phyloP scores from a whole-genome alignment of 2,797 vertebrate species.

The Xenops minutus region DNA sequence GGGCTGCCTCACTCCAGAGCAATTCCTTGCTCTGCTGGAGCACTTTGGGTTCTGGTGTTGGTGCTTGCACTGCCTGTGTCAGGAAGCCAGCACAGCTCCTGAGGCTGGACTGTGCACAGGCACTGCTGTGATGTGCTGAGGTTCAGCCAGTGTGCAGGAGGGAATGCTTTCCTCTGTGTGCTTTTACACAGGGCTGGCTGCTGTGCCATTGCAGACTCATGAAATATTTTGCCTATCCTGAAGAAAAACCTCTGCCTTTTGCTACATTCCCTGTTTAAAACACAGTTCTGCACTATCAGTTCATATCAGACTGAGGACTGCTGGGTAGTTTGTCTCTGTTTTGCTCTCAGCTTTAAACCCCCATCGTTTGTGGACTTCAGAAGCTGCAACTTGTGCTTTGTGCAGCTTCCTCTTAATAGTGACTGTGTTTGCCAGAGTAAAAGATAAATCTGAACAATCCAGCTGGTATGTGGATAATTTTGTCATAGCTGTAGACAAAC shows the following conservation, averaged over 20 bases:
- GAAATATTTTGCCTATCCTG: neutral
- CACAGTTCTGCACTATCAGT: neutral
- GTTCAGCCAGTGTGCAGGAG: neutral
- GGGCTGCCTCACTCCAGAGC: neutral
- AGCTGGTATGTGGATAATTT: neutral
- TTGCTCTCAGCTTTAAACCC: neutral
- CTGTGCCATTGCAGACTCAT: neutral
- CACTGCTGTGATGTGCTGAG: neutral
- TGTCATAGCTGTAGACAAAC: neutral
- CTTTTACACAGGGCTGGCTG: neutral
- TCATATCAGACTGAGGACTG: neutral
- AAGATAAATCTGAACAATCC: neutral
- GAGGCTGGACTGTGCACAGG: neutral
- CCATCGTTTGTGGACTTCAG: neutral
- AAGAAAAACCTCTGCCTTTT: neutral
- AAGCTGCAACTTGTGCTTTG: neutral
- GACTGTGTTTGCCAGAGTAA: neutral
- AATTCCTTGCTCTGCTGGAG: neutral
- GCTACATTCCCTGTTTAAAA: neutral
- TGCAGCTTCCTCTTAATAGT: neutral
- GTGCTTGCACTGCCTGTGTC: neutral
- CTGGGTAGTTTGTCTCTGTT: neutral
- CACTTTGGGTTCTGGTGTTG: neutral
- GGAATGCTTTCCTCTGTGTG: neutral
- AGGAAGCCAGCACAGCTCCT: accelerated